Evolutionary conservation across 2,113 vertebrate species (phyloP).

Genomic region (Siphamia tubifer): DNA sequence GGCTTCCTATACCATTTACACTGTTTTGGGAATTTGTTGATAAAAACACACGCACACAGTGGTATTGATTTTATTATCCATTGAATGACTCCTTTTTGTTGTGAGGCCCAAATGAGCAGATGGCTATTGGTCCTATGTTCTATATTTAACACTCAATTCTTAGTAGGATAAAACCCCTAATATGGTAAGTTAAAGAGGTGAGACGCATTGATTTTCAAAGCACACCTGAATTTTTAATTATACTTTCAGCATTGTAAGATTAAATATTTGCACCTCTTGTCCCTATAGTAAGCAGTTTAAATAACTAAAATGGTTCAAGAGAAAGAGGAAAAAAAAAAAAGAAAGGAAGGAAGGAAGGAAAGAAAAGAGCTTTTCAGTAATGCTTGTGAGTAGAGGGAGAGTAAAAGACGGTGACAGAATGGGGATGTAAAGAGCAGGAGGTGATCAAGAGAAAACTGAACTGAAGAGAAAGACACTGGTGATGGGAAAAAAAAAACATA

Average conservation of each 20-base stretch:
- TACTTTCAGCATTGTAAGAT: conserved; percentile 13
- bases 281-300: too few species aligned
- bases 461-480: conserved; percentile 5
- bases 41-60: too few species aligned
- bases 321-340: too few species aligned
- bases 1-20: too few species aligned
- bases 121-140: too few species aligned
- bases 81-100: too few species aligned
- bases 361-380: not conserved
- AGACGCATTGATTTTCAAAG: not conserved
- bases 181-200: not conserved
- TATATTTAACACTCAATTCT: too few species aligned
- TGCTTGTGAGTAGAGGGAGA: not conserved
- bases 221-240: not conserved
- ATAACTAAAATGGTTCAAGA: not conserved
- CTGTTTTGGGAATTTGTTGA: too few species aligned
- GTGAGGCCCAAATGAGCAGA: too few species aligned
- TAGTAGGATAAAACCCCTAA: not conserved
- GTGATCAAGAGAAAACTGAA: conserved; percentile 22
- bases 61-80: too few species aligned
- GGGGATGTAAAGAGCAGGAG: not conserved
- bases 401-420: not conserved
- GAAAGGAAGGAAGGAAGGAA: too few species aligned
- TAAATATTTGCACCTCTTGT: too few species aligned
- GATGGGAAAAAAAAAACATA: not conserved